phyloP scores from a whole-genome alignment of 2,888 invertebrate genomes.

The Lithophane socia region DNA sequence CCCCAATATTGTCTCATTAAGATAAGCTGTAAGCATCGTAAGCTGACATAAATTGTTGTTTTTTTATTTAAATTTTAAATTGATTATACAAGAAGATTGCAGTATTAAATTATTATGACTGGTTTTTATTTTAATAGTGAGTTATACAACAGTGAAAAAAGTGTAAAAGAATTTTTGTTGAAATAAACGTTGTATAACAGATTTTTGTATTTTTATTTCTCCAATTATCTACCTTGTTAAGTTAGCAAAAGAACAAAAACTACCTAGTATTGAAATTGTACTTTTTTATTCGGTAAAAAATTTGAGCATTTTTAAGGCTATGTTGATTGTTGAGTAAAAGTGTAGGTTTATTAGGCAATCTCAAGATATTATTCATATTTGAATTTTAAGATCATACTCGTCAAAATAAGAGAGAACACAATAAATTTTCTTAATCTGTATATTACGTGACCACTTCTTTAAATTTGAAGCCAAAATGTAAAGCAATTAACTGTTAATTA shows the following conservation, averaged over 20 bases:
- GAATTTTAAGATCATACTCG: neutral
- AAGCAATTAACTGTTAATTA: neutral
- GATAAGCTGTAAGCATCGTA: constrained; percentile 64
- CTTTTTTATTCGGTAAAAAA: neutral
- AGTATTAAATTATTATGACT: constrained; percentile 10
- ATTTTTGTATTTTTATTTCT: constrained; percentile 63
- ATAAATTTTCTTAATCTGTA: neutral
- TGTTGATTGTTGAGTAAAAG: neutral
- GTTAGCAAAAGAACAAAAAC: constrained; percentile 32
- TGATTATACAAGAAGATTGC: constrained; percentile 16
- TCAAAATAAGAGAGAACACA: neutral
- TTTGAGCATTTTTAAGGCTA: neutral
- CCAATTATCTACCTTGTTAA: constrained; percentile 53
- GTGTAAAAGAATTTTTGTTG: constrained; percentile 2
- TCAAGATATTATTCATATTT: neutral
- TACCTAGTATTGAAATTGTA: neutral
- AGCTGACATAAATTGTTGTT: constrained; percentile 20
- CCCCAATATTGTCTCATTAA: constrained; percentile 60
- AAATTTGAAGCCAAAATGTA: neutral
- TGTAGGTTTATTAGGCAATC: neutral
- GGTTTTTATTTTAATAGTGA: constrained; percentile 2
- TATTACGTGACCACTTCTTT: neutral
- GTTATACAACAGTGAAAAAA: constrained; percentile 33
- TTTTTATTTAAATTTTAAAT: constrained; percentile 32
- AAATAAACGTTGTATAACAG: constrained; percentile 61